phyloP scores from a whole-genome alignment of 2,113 vertebrate species.

The Pipra filicauda region DNA sequence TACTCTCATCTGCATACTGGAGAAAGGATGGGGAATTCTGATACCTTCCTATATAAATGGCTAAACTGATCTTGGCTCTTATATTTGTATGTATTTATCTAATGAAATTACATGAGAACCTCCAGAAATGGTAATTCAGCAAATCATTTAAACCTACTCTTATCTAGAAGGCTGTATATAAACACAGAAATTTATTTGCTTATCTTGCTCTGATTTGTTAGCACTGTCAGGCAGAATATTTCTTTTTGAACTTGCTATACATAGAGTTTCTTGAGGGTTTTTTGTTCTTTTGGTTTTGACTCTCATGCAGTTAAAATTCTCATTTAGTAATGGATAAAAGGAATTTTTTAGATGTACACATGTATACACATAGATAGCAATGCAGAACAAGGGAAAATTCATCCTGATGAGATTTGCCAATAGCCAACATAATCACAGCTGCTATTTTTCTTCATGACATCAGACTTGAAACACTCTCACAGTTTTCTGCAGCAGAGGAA shows the following conservation, averaged over 20 bases:
- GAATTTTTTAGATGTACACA: background rate
- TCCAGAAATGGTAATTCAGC: background rate
- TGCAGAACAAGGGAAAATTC: background rate
- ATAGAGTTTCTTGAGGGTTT: background rate
- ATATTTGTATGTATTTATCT: background rate
- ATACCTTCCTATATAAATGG: background rate
- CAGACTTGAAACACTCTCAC: background rate
- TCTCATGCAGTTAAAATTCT: background rate
- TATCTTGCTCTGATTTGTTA: background rate
- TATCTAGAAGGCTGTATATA: background rate
- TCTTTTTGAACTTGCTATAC: background rate
- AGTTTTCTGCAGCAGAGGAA: background rate
- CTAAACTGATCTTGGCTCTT: background rate
- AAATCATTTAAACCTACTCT: background rate
- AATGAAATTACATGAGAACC: background rate
- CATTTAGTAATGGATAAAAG: background rate
- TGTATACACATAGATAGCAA: background rate
- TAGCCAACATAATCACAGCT: background rate
- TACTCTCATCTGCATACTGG: accelerated
- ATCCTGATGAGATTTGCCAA: background rate
- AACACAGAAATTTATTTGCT: background rate
- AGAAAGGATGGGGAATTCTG: background rate
- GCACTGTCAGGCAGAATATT: background rate
- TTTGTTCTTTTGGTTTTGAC: background rate
- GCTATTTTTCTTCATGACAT: background rate